Evolutionary conservation across 2,888 invertebrate genomes (phyloP), one percentile per base, ranked within the genome.

Genomic region (Aspidapion aeneum): DNA sequence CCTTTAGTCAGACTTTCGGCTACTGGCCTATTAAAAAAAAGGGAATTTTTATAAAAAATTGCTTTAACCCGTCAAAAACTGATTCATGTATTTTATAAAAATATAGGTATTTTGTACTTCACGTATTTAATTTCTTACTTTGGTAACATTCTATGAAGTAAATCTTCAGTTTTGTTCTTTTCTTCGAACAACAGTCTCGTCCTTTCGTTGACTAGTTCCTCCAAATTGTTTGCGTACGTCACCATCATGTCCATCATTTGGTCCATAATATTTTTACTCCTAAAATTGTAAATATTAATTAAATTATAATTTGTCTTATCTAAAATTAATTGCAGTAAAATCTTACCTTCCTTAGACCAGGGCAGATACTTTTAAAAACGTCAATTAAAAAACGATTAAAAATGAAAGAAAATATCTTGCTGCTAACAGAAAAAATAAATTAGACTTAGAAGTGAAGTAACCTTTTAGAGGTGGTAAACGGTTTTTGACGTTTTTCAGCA

Each of bases 171-270:
- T 83, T 96, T 94, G 80, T 92, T 90, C 79, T 96, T 96, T 79
- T 96, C 96, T 81, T 95, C 95, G 75, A 88, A 89, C 74, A 96
- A 83, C 75, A 94, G 86, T 77, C 91, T 87, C 69, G 96, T 96
- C 74, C 96, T 86, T 82, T 96, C 95, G 74, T 87, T 90, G 77
- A 96, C 96, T 82, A 96, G 87, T 80, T 94, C 94, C 82, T 96
- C 96, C 81, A 96, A 87, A 83, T 96, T 93, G 80, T 93, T 92
- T 63, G 96, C 94, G 81, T 97, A 96, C 76, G 93, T 94, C 79
- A 95, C 96, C 95, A 96, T 95, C 93, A 96, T 95, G 73, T 93
- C 91, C 90, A 96, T 94, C 94, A 96, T 95, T 85, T 96, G 94
- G 80, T 96, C 96, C 93, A 96, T 93, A 72, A 96, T 94, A 78